Base-by-base conservation (phyloP, 2,113 vertebrate species). In the Arenaria interpres region DNA sequence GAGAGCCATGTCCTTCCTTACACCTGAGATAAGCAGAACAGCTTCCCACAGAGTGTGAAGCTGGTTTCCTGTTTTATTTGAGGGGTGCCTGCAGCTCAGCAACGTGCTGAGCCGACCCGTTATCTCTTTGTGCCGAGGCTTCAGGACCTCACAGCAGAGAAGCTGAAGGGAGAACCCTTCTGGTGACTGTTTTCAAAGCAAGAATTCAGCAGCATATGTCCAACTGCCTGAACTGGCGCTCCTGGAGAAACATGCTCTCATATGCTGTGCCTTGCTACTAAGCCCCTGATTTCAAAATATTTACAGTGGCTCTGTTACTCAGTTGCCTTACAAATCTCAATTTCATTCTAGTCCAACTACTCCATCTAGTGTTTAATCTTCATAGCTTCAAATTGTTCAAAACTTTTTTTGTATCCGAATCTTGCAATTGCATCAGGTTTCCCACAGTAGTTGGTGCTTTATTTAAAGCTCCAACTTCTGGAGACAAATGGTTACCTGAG, bases 281-380 rank as follows among this genome's bases (percentile, higher is more conserved):
- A 93, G 37, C 12, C 24, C 19, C 48, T 13, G 12, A 74, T 88
- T 91, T 87, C 78, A 92, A 95, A 95, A 95, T 94, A 95, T 88
- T 95, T 95, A 81, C 83, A 78, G 27, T 57, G 75, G 25, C 46
- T 94, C 67, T 72, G 57, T 89, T 88, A 83, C 66, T 60, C 76
- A 64, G 7, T 16, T 74, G 60, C 21, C 90, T 68, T 66, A 71
- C 8, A 56, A 78, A 78, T 67, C 63, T n/a, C 30, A 25, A 4
- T 81, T 92, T 95, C 53, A 92, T 92, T 86, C 91, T 68, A 62
- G 88, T 92, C 85, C 95, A 93, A 97, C 85, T 91, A 66, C 97
- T 81, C 96, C 97, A 97, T 77, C 97, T 97, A 95, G 96, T 75
- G 97, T 95, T 83, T 91, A 53, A 59, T 75, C 39, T 56, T 78